phyloP scores from a whole-genome alignment of 2,888 invertebrate genomes.

The Epirrhoe tristata region DNA sequence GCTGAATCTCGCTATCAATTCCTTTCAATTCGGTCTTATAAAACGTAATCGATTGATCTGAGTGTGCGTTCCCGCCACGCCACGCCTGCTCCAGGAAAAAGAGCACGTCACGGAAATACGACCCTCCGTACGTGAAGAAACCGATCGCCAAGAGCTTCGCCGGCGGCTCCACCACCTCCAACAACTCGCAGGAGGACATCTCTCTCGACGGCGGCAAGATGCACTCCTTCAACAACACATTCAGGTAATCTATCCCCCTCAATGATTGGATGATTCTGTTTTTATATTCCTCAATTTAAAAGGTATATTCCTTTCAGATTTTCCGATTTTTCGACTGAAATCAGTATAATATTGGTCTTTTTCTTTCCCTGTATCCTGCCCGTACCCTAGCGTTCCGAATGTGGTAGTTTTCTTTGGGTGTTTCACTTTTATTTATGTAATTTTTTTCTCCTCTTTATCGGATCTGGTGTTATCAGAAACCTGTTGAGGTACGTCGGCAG shows the following conservation, averaged over 20 bases:
- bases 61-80: slow-evolving; percentile 82
- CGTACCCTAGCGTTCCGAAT: slow-evolving; percentile 18
- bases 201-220: slow-evolving; percentile 93
- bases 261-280: slow-evolving; percentile 6
- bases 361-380: slow-evolving; percentile 31
- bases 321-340: slow-evolving; percentile 31
- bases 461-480: slow-evolving; percentile 82
- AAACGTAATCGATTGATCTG: slow-evolving; percentile 84
- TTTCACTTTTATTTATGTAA: slow-evolving; percentile 45
- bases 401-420: slow-evolving; percentile 9
- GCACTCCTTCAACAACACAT: slow-evolving; percentile 91
- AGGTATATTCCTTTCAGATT: slow-evolving; percentile 32
- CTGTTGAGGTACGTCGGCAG: slow-evolving; percentile 82
- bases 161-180: slow-evolving; percentile 87
- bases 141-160: slow-evolving; percentile 91
- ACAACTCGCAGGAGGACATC: slow-evolving; percentile 92
- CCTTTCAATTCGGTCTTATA: slow-evolving; percentile 63
- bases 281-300: slow-evolving; percentile 22
- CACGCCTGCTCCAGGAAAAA: slow-evolving; percentile 90
- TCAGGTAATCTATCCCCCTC: slow-evolving; percentile 85
- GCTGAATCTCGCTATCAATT: slow-evolving; percentile 64
- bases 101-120: slow-evolving; percentile 95
- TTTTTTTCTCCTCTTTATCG: slow-evolving; percentile 74
- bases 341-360: slow-evolving; percentile 29
- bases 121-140: slow-evolving; percentile 94